These are phyloP conservation scores for Notospermus geniculatus DNA, from an alignment of 1,140 invertebrate genomes.

Conservation along the genomic window DNA sequence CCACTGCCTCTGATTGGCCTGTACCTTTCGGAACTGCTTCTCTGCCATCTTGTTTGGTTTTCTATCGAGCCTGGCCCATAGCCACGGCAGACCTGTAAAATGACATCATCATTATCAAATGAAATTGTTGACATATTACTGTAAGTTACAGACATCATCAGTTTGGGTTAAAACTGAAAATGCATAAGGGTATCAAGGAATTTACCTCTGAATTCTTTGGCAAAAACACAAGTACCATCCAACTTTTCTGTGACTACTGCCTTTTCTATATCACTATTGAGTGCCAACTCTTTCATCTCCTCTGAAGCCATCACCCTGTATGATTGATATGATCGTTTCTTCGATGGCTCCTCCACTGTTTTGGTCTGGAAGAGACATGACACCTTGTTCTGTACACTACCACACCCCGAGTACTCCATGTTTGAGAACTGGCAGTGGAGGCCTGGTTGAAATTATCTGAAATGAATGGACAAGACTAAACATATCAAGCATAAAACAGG, in stretches of 20 bases:
- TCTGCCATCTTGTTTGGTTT: constrained; percentile 47
- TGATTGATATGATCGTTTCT: constrained; percentile 37
- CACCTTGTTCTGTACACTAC: constrained; percentile 44
- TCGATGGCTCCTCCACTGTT: constrained; percentile 34
- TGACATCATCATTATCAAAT: no score
- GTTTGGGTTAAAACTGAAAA: no score
- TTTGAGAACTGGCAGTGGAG: no score
- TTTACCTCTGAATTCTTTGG: constrained; percentile 39
- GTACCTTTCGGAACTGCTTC: constrained; percentile 38
- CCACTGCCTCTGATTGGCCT: constrained; percentile 23
- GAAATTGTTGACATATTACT: no score
- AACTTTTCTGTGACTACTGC: constrained; percentile 44
- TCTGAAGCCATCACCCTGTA: constrained; percentile 40
- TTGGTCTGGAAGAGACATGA: constrained; percentile 43
- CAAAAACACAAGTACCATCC: constrained; percentile 47
- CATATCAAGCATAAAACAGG: no score
- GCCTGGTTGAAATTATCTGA: no score
- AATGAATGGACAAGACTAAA: no score
- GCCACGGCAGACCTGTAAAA: constrained; percentile 41
- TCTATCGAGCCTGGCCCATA: constrained; percentile 48
- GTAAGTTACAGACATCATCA: no score
- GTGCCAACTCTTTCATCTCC: constrained; percentile 26
- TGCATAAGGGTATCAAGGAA: no score
- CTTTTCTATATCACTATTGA: constrained; percentile 22
- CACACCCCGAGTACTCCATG: not conserved